phyloP scores from a whole-genome alignment of 2,888 invertebrate genomes.

The Griposia aprilina region DNA sequence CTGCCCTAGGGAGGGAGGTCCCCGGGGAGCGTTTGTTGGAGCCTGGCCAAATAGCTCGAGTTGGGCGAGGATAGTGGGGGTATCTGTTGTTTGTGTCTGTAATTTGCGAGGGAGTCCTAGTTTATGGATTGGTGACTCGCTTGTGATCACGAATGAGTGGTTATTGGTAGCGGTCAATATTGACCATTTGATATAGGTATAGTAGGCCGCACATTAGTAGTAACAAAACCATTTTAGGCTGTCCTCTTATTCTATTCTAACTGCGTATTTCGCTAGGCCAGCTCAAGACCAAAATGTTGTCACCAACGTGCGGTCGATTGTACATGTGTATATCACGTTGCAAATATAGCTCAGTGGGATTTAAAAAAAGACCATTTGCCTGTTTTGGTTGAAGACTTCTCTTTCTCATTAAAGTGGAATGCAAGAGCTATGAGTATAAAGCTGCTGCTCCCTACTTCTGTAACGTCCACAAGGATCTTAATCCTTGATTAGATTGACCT shows the following conservation, averaged over 20 bases:
- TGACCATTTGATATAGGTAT: neutral
- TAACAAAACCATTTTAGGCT: neutral
- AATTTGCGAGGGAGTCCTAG: neutral
- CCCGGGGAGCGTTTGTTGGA: slow-evolving; percentile 57
- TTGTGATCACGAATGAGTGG: neutral
- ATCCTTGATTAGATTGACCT: neutral
- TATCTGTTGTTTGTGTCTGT: slow-evolving; percentile 17
- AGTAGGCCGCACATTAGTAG: neutral
- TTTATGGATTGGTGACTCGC: slow-evolving; percentile 13
- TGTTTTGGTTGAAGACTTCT: neutral
- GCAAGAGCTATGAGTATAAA: neutral
- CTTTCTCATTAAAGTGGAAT: neutral
- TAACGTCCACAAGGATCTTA: no score
- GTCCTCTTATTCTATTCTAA: neutral
- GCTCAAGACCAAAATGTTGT: neutral
- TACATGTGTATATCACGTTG: neutral
- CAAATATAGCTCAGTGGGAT: neutral
- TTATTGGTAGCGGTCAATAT: neutral
- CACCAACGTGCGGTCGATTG: neutral
- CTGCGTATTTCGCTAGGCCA: neutral
- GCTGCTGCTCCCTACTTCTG: neutral
- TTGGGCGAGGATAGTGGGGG: slow-evolving; percentile 23
- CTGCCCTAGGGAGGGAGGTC: slow-evolving; percentile 51
- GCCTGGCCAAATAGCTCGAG: slow-evolving; percentile 48
- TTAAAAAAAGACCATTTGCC: neutral